A percentile compares a stretch with the other conserved stretches of the same genome.
Conservation (phyloP, 2,888 invertebrate genomes). For the Busseola fusca region DNA sequence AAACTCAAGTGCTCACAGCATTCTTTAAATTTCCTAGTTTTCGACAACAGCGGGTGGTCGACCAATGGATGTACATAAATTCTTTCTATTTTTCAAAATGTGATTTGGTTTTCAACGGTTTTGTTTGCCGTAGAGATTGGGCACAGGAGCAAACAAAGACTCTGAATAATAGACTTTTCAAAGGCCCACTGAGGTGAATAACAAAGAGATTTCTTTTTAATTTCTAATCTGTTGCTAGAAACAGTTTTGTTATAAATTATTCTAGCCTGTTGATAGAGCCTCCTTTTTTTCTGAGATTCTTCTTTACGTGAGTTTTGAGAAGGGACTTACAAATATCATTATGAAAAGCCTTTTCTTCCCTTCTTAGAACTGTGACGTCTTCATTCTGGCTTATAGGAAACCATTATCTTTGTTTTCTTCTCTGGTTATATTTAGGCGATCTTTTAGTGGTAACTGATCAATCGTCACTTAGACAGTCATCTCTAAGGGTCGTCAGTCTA, state of each 20-base stretch:
- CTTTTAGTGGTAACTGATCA: background rate
- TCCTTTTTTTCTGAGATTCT: background rate
- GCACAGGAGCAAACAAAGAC: conserved; percentile 27
- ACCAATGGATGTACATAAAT: conserved; percentile 14
- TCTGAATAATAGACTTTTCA: conserved; percentile 19
- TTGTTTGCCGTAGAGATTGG: conserved; percentile 29
- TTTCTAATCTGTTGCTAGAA: conserved; percentile 23
- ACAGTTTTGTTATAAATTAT: conserved; percentile 17
- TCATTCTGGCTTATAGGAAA: too few species aligned
- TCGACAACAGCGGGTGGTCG: conserved; percentile 8
- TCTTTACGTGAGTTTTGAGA: background rate
- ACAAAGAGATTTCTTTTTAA: conserved; percentile 25
- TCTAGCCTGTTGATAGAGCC: conserved; percentile 24
- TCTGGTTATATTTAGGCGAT: background rate
- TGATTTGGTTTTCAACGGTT: conserved; percentile 47
- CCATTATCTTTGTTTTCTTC: background rate
- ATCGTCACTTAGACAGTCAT: background rate
- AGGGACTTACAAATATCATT: background rate
- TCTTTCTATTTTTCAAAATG: conserved; percentile 41
- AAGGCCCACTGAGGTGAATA: conserved; percentile 4
- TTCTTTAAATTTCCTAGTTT: conserved; percentile 49
- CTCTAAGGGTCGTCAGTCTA: background rate
- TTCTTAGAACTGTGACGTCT: background rate
- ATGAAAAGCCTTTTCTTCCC: background rate
- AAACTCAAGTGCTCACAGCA: conserved; percentile 18